Percentiles rank a stretch among this genome's conserved stretches.
Conservation (phyloP, 2,797 vertebrate genomes). For the Limosa lapponica region DNA sequence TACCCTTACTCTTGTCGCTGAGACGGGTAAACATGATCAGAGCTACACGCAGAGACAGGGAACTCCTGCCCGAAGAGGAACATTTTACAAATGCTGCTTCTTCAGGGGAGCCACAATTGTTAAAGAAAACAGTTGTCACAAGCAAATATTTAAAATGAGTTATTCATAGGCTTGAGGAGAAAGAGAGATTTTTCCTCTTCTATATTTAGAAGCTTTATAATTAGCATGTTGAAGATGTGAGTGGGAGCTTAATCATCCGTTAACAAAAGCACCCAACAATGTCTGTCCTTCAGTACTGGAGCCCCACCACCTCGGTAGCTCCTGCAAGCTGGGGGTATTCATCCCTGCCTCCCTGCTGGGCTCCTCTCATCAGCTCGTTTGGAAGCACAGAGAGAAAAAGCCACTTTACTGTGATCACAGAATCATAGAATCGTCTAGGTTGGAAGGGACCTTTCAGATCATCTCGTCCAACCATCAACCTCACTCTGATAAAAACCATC, state of each 20-base stretch:
- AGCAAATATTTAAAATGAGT: neutral
- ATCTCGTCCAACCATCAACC: too few relatives aligned
- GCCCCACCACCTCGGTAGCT: neutral
- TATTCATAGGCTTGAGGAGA: neutral
- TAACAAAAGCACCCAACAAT: neutral
- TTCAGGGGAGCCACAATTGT: neutral
- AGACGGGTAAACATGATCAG: neutral
- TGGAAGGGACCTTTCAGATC: too few relatives aligned
- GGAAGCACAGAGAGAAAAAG: neutral
- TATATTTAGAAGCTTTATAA: constrained; percentile 23
- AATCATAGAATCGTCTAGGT: too few relatives aligned
- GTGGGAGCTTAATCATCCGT: neutral
- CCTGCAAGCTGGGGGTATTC: neutral
- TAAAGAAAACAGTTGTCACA: neutral
- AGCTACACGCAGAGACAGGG: neutral
- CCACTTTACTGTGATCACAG: neutral
- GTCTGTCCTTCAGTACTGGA: neutral
- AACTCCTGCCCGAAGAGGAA: neutral
- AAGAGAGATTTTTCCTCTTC: neutral
- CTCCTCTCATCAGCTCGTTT: neutral
- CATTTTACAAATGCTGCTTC: neutral
- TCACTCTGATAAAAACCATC: too few relatives aligned
- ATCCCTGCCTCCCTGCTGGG: neutral
- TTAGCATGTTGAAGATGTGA: neutral
- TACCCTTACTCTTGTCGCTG: neutral